Evolutionary conservation across 2,888 invertebrate species (phyloP).

Genomic region (Arrhopalites spinosus): DNA sequence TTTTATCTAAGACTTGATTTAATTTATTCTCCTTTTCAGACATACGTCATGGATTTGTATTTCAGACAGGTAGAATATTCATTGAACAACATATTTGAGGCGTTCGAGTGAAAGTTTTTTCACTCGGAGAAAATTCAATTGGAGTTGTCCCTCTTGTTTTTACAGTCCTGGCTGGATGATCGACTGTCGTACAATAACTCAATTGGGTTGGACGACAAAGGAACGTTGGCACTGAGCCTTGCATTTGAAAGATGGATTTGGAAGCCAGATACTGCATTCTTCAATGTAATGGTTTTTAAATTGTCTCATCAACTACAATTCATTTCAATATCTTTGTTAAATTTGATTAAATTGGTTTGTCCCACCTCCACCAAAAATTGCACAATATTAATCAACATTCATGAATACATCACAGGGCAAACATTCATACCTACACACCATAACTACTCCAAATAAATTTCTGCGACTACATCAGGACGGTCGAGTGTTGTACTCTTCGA

Average conservation of each 20-base stretch:
- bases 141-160: background rate
- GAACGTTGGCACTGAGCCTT: constrained; percentile 75
- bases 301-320: background rate
- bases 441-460: constrained; percentile 84
- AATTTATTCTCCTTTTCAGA: constrained; percentile 63
- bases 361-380: too few relatives aligned
- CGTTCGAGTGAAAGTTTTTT: too few relatives aligned
- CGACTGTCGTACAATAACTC: constrained; percentile 70
- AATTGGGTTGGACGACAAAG: constrained; percentile 67
- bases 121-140: too few relatives aligned
- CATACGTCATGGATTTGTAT: constrained; percentile 85
- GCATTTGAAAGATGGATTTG: constrained; percentile 73
- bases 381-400: background rate
- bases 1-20: too few relatives aligned
- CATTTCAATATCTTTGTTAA: too few relatives aligned
- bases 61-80: constrained; percentile 64
- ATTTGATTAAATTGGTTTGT: too few relatives aligned
- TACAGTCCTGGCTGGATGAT: constrained; percentile 78
- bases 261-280: constrained; percentile 79
- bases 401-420: constrained; percentile 63
- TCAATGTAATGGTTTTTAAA: background rate
- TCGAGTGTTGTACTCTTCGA: constrained; percentile 74
- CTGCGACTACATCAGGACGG: constrained; percentile 77
- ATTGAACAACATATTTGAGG: background rate
- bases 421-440: constrained; percentile 80